These are phyloP conservation scores for Lanius ludovicianus DNA, from an alignment of 2,113 vertebrate species.

Conservation along the genomic window DNA sequence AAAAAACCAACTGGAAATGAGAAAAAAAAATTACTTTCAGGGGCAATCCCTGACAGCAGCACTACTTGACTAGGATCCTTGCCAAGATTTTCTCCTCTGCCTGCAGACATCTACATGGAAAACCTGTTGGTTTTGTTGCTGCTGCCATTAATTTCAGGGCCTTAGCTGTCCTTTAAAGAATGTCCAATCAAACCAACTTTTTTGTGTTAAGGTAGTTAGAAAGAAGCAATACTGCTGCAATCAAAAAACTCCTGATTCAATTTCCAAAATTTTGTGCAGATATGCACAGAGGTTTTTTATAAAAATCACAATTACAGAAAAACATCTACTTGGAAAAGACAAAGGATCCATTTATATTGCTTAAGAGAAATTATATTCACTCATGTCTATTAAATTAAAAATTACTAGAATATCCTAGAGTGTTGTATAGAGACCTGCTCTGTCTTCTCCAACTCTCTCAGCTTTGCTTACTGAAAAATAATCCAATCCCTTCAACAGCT, in stretches of 20 bases:
- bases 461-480: background rate
- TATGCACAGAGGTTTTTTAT: background rate
- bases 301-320: background rate
- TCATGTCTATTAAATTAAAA: background rate
- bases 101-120: background rate
- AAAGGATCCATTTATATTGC: background rate
- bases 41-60: background rate
- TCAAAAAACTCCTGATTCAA: background rate
- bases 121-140: background rate
- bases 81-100: constrained; percentile 26
- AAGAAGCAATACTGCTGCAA: background rate
- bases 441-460: background rate
- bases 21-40: background rate
- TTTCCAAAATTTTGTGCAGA: background rate
- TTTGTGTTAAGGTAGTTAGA: background rate
- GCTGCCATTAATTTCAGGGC: background rate
- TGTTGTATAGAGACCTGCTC: too few relatives aligned
- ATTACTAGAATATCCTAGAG: background rate
- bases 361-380: background rate
- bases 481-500: background rate
- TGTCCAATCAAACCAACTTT: background rate
- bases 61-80: background rate
- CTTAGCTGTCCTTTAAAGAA: background rate
- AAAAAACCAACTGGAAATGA: constrained; percentile 1
- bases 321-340: background rate